phyloP scores from a whole-genome alignment of 2,797 vertebrate species.

The Lateolabrax maculatus region DNA sequence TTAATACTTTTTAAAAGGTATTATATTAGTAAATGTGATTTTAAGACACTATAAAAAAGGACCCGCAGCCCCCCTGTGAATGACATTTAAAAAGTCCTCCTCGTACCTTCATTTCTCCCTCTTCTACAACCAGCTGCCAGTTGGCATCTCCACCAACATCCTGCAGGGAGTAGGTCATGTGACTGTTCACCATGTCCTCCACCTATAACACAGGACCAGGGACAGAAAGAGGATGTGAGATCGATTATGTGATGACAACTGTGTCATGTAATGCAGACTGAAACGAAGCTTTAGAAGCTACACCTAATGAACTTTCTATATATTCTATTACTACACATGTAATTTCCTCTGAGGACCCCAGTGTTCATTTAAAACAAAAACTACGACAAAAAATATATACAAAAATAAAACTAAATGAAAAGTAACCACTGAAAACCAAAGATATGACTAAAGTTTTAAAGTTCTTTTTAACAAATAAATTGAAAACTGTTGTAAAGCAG shows the following conservation, averaged over 20 bases:
- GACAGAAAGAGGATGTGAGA: background rate
- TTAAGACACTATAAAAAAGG: too few species aligned
- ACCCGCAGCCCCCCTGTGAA: too few species aligned
- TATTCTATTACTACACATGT: too few species aligned
- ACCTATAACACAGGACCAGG: constrained; percentile 83
- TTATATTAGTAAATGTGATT: too few species aligned
- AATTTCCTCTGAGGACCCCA: background rate
- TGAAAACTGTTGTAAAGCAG: too few species aligned
- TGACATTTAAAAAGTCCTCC: background rate
- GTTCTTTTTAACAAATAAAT: background rate
- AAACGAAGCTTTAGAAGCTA: background rate
- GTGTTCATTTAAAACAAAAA: background rate
- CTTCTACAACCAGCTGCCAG: constrained; percentile 98
- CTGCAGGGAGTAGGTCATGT: constrained; percentile 97
- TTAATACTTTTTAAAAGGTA: too few species aligned
- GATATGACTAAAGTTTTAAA: background rate
- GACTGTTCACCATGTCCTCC: constrained; percentile 97
- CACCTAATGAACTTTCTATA: background rate
- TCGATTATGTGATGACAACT: background rate
- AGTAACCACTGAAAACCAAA: background rate
- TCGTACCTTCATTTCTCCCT: constrained; percentile 98
- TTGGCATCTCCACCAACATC: constrained; percentile 98
- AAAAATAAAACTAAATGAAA: too few species aligned
- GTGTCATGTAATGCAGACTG: background rate
- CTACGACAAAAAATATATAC: too few species aligned